Evolutionary conservation across 2,888 invertebrate genomes (phyloP).

Genomic region (Caradrina kadenii): DNA sequence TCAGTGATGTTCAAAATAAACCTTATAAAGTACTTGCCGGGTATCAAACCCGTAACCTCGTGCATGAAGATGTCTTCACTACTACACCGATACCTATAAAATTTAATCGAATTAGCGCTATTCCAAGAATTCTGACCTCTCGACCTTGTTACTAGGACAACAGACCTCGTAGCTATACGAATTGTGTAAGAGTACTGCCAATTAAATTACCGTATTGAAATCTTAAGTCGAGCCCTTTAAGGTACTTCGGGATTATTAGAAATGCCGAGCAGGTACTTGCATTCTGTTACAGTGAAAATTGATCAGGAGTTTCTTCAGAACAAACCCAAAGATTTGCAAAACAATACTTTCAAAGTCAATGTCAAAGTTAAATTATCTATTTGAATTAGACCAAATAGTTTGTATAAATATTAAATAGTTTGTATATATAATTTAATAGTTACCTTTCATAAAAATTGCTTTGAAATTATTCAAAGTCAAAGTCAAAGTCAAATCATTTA

Average conservation of each 20-base stretch:
- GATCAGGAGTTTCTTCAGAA: neutral
- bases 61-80: too few relatives aligned
- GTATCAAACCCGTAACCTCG: too few relatives aligned
- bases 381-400: too few relatives aligned
- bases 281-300: conserved; percentile 13
- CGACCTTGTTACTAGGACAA: conserved; percentile 29
- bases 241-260: conserved; percentile 28
- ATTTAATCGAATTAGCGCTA: conserved; percentile 8
- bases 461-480: too few relatives aligned
- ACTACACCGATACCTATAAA: neutral
- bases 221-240: conserved; percentile 4
- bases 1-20: too few relatives aligned
- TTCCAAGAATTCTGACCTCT: conserved; percentile 15
- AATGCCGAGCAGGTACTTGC: conserved; percentile 11
- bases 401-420: too few relatives aligned
- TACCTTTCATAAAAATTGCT: too few relatives aligned
- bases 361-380: too few relatives aligned
- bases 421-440: too few relatives aligned
- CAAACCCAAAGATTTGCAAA: conserved; percentile 2
- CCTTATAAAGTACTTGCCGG: too few relatives aligned
- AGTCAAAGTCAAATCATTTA: too few relatives aligned
- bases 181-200: conserved; percentile 28
- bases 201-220: conserved; percentile 37
- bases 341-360: neutral
- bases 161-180: neutral